Evolutionary conservation across 2,888 invertebrate species (phyloP).

Genomic region (Tenthredo amoena): DNA sequence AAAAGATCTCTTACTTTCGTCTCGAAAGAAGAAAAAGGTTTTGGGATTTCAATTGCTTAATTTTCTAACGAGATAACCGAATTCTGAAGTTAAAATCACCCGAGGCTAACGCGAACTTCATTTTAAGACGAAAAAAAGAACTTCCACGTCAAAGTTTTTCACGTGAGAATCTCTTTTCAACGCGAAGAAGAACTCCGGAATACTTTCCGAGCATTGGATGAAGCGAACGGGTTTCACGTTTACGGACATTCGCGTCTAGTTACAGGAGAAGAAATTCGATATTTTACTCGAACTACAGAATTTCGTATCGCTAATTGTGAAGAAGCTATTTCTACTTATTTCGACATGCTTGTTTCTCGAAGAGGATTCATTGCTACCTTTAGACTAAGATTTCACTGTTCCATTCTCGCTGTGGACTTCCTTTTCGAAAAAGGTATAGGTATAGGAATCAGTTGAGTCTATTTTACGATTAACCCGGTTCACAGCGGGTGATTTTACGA

Average conservation of each 20-base stretch:
- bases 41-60: neutral
- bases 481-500: neutral
- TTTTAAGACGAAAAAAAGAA: neutral
- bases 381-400: neutral
- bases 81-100: neutral
- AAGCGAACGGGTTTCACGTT: neutral
- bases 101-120: neutral
- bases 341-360: neutral
- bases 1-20: neutral
- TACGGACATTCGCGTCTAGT: neutral
- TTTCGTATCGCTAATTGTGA: neutral
- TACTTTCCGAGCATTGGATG: neutral
- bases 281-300: neutral
- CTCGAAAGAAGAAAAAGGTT: neutral
- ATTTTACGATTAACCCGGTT: neutral
- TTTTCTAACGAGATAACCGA: slow-evolving; percentile 4
- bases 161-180: neutral
- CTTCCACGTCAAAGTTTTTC: neutral
- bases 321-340: neutral
- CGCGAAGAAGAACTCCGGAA: neutral
- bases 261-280: neutral
- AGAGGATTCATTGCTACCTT: neutral
- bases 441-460: neutral
- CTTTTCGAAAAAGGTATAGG: neutral
- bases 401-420: neutral